Evolutionary conservation across 2,888 invertebrate species (phyloP).

Genomic region (Strigamia maritima): DNA sequence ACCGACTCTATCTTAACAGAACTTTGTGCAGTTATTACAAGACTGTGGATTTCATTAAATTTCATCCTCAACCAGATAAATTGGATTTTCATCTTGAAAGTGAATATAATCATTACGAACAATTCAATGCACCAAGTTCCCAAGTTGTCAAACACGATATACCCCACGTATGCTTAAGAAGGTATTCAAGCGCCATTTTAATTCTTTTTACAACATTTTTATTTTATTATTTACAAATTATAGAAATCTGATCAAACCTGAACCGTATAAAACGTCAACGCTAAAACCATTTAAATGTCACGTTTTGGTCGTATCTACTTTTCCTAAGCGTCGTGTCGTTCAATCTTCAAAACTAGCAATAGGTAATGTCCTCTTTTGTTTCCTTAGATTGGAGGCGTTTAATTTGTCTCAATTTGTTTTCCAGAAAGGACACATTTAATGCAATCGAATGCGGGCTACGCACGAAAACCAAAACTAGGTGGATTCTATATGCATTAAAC

Average conservation of each 20-base stretch:
- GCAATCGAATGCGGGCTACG: conserved; percentile 11
- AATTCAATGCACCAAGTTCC: not conserved
- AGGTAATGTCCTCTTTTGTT: not conserved
- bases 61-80: not conserved
- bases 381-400: too few species aligned
- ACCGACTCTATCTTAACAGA: conserved; percentile 21
- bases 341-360: not conserved
- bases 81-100: conserved; percentile 15
- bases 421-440: conserved; percentile 7
- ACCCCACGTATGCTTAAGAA: not conserved
- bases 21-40: conserved; percentile 25
- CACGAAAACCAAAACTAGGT: conserved; percentile 17
- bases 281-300: not conserved
- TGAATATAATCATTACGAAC: not conserved
- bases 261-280: not conserved
- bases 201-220: not conserved
- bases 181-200: not conserved
- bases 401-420: not conserved
- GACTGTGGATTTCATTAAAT: conserved; percentile 3
- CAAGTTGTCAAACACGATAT: conserved; percentile 8
- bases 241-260: not conserved
- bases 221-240: not conserved
- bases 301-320: not conserved
- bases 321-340: not conserved
- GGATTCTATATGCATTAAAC: not conserved